Evolutionary conservation across 2,797 vertebrate species (phyloP).

Genomic region (Siniperca obscura): DNA sequence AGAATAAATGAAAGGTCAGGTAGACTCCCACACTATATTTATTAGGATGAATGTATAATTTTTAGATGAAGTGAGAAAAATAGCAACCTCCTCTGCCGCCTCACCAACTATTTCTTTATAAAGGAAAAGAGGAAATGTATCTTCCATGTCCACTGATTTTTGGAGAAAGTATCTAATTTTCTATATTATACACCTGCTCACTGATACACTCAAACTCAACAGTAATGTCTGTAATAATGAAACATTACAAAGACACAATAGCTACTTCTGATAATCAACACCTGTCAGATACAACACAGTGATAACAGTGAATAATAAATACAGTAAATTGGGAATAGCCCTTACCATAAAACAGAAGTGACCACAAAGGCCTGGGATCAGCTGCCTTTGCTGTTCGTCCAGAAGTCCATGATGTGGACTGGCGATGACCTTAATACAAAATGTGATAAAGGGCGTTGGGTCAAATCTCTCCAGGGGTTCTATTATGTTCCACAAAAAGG

Average conservation of each 20-base stretch:
- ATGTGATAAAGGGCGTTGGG: no score
- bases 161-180: conserved; percentile 11
- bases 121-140: neutral
- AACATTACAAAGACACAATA: neutral
- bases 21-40: conserved; percentile 9
- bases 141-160: neutral
- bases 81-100: neutral
- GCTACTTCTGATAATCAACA: no score
- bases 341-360: no score
- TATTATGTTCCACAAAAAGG: no score
- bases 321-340: no score
- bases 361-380: no score
- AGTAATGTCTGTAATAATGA: neutral
- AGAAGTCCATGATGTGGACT: no score
- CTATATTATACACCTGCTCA: neutral
- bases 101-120: neutral
- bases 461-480: no score
- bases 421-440: no score
- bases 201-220: neutral
- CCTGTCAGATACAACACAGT: no score
- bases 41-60: conserved; percentile 19
- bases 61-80: conserved; percentile 30
- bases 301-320: no score
- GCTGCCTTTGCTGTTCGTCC: no score
- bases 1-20: conserved; percentile 42